Percentiles rank a stretch among this genome's conserved stretches.
Evolutionary conservation across 2,797 vertebrate genomes (phyloP).

Genomic region (Nyctibius grandis): DNA sequence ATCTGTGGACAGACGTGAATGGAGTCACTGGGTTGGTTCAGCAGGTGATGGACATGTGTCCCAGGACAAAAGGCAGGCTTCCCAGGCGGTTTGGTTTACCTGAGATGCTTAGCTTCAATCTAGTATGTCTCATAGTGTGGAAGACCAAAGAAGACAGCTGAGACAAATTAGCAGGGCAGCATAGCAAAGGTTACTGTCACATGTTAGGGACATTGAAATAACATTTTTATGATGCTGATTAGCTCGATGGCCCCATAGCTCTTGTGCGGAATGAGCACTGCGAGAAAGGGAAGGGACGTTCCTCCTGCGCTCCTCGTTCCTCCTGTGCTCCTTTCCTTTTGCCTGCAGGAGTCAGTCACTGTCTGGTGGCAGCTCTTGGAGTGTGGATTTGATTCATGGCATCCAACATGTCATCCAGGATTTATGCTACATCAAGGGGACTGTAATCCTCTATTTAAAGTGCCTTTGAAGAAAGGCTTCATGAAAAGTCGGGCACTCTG

Average conservation of each 20-base stretch:
- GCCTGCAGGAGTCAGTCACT: background rate
- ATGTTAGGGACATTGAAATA: background rate
- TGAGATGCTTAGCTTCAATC: background rate
- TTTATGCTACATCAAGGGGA: constrained; percentile 8
- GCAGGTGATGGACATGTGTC: fast-evolving
- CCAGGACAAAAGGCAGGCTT: background rate
- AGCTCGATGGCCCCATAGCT: background rate
- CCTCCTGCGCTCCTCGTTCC: background rate
- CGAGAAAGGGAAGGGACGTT: background rate
- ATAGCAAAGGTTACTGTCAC: background rate
- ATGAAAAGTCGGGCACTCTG: background rate
- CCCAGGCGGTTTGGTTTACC: background rate
- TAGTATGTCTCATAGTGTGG: background rate
- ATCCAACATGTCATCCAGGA: background rate
- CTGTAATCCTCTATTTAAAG: constrained; percentile 34
- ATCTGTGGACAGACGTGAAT: background rate
- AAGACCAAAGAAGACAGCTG: background rate
- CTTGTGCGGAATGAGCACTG: background rate
- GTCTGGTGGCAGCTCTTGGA: background rate
- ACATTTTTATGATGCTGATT: background rate
- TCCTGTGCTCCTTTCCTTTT: background rate
- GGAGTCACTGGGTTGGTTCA: background rate
- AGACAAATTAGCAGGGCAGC: background rate
- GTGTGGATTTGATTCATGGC: constrained; percentile 8
- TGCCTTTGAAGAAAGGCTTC: constrained; percentile 25